A percentile compares a stretch with the other conserved stretches of the same genome.
phyloP scores from a whole-genome alignment of 2,797 vertebrate genomes.

The Sylvilagus floridanus region DNA sequence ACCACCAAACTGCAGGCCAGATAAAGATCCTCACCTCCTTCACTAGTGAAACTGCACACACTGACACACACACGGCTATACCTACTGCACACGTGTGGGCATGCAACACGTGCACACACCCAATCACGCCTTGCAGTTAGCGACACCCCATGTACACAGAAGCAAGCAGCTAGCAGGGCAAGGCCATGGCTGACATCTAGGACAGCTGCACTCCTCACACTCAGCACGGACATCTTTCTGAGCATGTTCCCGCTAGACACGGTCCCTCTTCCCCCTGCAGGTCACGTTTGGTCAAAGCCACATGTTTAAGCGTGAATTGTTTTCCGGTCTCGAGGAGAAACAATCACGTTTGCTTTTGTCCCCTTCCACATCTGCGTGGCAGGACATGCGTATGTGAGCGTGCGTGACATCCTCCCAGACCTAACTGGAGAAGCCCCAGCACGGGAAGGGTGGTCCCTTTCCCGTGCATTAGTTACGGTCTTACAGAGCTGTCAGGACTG shows the following conservation, averaged over 20 bases:
- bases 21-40: not conserved
- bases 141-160: fast-evolving
- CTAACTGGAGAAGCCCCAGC: not conserved
- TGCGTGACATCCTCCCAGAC: not conserved
- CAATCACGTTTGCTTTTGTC: not conserved
- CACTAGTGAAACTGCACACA: not conserved
- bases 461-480: not conserved
- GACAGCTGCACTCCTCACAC: not conserved
- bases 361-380: not conserved
- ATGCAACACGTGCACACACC: fast-evolving
- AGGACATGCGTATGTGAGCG: not conserved
- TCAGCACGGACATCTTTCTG: not conserved
- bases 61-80: no score
- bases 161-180: not conserved
- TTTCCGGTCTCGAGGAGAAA: not conserved
- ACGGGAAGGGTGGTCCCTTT: not conserved
- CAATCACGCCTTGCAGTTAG: not conserved
- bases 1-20: constrained; percentile 4
- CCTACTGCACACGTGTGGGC: not conserved
- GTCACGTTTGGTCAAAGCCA: not conserved
- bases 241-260: not conserved
- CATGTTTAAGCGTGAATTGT: not conserved
- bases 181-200: not conserved
- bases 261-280: not conserved
- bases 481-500: not conserved